Conservation (phyloP, 2,797 vertebrate species). For the Enoplosus armatus region DNA sequence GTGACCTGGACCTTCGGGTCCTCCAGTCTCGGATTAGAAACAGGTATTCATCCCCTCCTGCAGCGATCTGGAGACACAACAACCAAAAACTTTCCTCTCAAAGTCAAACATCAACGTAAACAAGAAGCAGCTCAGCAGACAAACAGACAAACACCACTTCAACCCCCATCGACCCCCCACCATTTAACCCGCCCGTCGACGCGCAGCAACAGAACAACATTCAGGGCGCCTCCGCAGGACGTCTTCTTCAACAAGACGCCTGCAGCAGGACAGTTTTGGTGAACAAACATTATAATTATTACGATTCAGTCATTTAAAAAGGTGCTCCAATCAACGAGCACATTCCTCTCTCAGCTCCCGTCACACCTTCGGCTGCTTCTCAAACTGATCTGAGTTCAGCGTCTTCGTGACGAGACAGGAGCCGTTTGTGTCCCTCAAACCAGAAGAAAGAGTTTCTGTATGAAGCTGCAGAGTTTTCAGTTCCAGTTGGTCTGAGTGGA, state of each 20-base stretch:
- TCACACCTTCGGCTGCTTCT: background rate
- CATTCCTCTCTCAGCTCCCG: background rate
- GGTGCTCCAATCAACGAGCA: constrained; percentile 57
- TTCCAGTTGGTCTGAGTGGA: background rate
- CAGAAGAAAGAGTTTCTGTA: too few species aligned
- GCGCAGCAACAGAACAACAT: constrained; percentile 24
- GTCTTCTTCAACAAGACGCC: constrained; percentile 27
- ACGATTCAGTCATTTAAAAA: constrained; percentile 7
- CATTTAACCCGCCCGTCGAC: too few species aligned
- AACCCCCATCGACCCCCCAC: too few species aligned
- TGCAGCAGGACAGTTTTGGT: background rate
- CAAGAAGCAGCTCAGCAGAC: constrained; percentile 16
- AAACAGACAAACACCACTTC: too few species aligned
- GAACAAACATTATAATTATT: background rate
- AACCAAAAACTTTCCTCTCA: background rate
- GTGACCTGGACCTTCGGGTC: too few species aligned
- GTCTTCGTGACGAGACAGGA: background rate
- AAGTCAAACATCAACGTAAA: constrained; percentile 11
- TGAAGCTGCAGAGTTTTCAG: background rate
- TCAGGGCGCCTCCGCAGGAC: constrained; percentile 24
- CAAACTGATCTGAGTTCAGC: background rate
- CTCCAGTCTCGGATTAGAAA: background rate
- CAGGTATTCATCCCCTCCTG: background rate
- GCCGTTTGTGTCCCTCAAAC: background rate
- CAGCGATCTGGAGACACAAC: background rate